Evolutionary conservation across 2,113 vertebrate species (phyloP), one percentile per base, ranked within the genome.

Genomic region (Agelaius tricolor): DNA sequence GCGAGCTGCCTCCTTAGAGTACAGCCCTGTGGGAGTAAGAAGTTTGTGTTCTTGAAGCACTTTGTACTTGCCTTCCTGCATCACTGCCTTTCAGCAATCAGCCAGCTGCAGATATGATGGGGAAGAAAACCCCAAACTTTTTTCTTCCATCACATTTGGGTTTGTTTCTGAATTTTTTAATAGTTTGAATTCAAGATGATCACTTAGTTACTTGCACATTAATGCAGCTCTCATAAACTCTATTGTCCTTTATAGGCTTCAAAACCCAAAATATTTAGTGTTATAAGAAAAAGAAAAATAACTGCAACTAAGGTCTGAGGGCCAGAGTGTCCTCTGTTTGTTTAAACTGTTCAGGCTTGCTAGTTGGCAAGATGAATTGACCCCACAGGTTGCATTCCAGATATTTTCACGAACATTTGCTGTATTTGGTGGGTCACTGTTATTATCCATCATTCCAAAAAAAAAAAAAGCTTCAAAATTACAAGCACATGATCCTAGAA

Each of bases 91-190:
- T 72, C 66, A 89, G 63, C 43, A 61, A 39, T 28, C n/a, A 71
- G 11, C 2, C 27, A 77, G 12, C 31, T 93, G 37, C 47, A 82
- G 18, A 59, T 44, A 57, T 1, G 3, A 19, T 19, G 7, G 24
- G 5, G 3, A 7, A 10, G 12, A 26, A 65, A 44, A 3, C 1
- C 4, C 9, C 16, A 1, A 8, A 4, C 2, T 18, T 47, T 44
- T 65, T 35, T 10, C 5, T 27, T 21, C 5, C 14, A 61, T 11
- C 5, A 68, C 15, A 23, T 30, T 44, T 49, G 4, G 20, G 1
- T 77, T 80, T 43, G 31, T 69, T 76, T 79, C 28, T 65, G 15
- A 27, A 2, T 9, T 30, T 69, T 46, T 67, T 46, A 26, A 7
- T 26, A 35, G 31, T 31, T 77, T 61, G 72, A 37, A 55, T 77